Evolutionary conservation across 1,140 invertebrate species (phyloP), one percentile per base, ranked within the genome.

Genomic region (Macrocentrus cingulum): DNA sequence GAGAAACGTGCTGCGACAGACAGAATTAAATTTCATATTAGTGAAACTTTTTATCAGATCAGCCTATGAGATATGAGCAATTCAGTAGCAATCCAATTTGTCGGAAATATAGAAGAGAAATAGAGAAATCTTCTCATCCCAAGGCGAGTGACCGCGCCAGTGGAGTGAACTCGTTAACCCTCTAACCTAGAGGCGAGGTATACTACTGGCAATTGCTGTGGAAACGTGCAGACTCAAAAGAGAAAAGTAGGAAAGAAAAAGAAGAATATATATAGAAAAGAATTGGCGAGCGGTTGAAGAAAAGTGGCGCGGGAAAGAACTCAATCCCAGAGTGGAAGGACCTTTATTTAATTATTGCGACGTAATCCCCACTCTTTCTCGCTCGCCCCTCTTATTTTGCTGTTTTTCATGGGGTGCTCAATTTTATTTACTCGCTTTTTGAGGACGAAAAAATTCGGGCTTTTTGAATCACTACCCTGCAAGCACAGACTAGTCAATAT

Each of bases 341-440:
- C 18, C 18, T 44, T 44, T 44, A 44, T 44, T 44, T 44, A 44
- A 44, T 44, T 44, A 44, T 44, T 44, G 42, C 15, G 18, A 44
- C n/a, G 15, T 20, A 44, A 44, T 44, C 42, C 18, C 18, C 42
- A 44, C 18, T 20, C 18, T 11, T 19, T 44, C 18, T 19, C 1
- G n/a, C 25, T 29, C 4, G 4, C 4, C 9, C 4, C 25, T 5
- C 25, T 29, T 29, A 5, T 29, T 29, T 9, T 9, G 25, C 9
- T 29, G n/a, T 44, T 44, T 1, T 20, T 29, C 25, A 29, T 9
- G n/a, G n/a, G n/a, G n/a, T 29, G 25, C 25, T 4, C 25, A 29
- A 16, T 19, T 44, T 44, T 19, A 44, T 44, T 44, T 3, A 44
- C 4, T 20, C 9, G 22, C 1, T 8, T 44, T 18, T n/a, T 9